Conservation (phyloP, 2,113 vertebrate species). For the Centrocercus urophasianus region DNA sequence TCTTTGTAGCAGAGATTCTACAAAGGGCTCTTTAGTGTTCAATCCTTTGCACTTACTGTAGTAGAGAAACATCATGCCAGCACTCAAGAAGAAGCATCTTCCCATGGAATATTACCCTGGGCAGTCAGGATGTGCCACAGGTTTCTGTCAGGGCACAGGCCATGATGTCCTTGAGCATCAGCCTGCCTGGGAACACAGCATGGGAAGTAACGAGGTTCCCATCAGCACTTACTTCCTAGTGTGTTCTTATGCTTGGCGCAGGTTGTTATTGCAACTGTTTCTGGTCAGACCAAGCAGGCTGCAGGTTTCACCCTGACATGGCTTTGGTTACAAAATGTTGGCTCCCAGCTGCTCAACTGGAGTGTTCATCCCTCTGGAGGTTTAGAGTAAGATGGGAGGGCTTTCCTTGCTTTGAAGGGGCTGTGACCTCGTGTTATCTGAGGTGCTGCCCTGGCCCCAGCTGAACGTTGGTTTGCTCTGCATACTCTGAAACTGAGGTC, state of each 20-base stretch:
- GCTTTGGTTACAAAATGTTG: not conserved
- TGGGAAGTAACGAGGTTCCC: fast-evolving
- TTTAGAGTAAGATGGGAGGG: not conserved
- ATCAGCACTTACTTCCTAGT: not conserved
- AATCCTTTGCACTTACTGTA: not conserved
- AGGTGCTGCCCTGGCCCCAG: too few relatives aligned
- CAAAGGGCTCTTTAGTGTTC: not conserved
- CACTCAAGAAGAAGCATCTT: not conserved
- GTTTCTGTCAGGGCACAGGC: fast-evolving
- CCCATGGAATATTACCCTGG: fast-evolving
- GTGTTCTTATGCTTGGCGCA: fast-evolving
- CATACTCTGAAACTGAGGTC: fast-evolving
- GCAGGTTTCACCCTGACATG: not conserved
- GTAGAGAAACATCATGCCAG: not conserved
- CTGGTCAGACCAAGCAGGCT: not conserved
- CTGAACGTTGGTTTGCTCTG: fast-evolving
- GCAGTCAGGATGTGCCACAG: not conserved
- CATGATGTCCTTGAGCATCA: not conserved
- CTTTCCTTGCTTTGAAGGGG: fast-evolving
- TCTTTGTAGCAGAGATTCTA: not conserved
- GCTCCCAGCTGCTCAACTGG: not conserved
- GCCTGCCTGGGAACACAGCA: not conserved
- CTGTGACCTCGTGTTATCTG: fast-evolving
- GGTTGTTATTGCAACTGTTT: not conserved
- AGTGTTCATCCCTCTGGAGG: fast-evolving